A percentile compares a stretch with the other conserved stretches of the same genome.
These are phyloP conservation scores for Atta cephalotes DNA, from an alignment of 1,140 invertebrate species.

Conservation along the genomic window DNA sequence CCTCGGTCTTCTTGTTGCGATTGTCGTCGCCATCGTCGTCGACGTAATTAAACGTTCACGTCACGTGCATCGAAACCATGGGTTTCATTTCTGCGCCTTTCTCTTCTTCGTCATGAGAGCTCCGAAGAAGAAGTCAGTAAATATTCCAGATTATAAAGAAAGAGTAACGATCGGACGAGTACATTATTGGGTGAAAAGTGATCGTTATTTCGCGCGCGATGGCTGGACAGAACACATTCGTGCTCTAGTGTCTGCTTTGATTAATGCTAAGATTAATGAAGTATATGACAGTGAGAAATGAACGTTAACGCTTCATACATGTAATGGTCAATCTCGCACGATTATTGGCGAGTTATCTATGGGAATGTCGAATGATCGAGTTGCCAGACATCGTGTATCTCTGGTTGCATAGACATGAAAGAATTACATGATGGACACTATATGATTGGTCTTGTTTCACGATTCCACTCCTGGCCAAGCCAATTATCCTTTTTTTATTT, in stretches of 20 bases:
- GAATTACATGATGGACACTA: not conserved
- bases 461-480: not conserved
- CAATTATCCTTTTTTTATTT: not conserved
- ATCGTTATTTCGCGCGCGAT: conserved; percentile 38
- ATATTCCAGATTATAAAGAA: conserved; percentile 11
- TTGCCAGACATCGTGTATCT: not conserved
- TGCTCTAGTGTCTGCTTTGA: conserved; percentile 9
- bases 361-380: conserved; percentile 18
- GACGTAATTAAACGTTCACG: conserved; percentile 24
- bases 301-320: conserved; percentile 9
- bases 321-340: not conserved
- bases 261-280: conserved; percentile 39
- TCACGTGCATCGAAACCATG: not conserved
- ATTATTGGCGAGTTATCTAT: conserved; percentile 36
- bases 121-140: conserved; percentile 2
- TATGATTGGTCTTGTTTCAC: not conserved
- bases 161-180: conserved; percentile 39
- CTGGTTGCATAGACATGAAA: not conserved
- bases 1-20: conserved; percentile 3
- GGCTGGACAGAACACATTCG: not conserved
- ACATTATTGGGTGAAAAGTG: conserved; percentile 49
- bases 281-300: conserved; percentile 40
- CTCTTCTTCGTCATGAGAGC: not conserved
- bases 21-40: not conserved
- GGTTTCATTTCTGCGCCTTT: not conserved